phyloP scores from a whole-genome alignment of 2,888 invertebrate species.

The Epirrhoe tristata region DNA sequence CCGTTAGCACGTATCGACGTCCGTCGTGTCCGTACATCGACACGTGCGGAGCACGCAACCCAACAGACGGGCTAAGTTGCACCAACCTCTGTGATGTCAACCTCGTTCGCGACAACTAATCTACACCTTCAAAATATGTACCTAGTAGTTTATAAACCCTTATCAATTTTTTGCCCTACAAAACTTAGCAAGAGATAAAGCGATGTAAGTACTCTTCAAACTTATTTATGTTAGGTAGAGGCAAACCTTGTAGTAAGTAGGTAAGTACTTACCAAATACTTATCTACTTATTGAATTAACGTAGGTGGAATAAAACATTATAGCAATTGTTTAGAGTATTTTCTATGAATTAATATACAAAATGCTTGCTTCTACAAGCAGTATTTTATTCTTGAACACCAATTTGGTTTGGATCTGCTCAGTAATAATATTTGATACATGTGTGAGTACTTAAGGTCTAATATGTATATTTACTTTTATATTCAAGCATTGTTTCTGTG shows the following conservation, averaged over 20 bases:
- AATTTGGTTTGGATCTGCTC: too few species aligned
- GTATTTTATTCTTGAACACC: too few species aligned
- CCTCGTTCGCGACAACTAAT: conserved; percentile 1
- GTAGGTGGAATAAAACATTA: too few species aligned
- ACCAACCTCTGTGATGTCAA: not conserved
- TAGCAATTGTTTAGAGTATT: too few species aligned
- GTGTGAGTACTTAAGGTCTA: too few species aligned
- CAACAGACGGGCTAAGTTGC: not conserved
- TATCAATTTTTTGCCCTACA: conserved; percentile 4
- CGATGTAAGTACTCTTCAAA: not conserved
- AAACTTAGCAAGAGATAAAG: conserved; percentile 2
- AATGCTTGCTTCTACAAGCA: too few species aligned
- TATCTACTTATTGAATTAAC: not conserved
- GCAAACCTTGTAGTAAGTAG: not conserved
- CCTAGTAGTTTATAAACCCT: not conserved
- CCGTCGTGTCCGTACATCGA: not conserved
- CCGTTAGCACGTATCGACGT: too few species aligned
- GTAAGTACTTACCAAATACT: not conserved
- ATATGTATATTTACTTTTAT: too few species aligned
- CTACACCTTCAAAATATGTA: not conserved
- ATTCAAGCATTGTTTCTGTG: too few species aligned
- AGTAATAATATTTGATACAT: too few species aligned
- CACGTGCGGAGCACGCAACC: not conserved
- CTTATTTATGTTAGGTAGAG: not conserved
- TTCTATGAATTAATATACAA: too few species aligned